Base-by-base conservation (phyloP, 1,140 invertebrate species). In the Camponotus floridanus region DNA sequence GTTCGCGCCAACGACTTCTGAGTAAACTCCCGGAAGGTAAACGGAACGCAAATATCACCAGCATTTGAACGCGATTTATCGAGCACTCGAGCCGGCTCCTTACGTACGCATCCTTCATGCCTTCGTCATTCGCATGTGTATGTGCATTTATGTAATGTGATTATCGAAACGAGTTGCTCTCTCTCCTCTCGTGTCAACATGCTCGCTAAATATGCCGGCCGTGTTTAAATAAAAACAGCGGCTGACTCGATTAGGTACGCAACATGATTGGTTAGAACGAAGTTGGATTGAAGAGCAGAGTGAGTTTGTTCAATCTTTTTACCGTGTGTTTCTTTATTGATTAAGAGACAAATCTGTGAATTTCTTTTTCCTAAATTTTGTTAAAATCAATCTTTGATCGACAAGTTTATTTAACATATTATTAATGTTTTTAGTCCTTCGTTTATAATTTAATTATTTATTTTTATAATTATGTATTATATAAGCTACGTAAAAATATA, bases 1-100 rank as follows among this genome's bases (percentile, higher is more conserved):
- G 68, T 87, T 87, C 78, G 70, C 86, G 42, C 55, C 70, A 62
- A 70, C 26, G 83, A 86, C 88, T 86, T 85, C 57, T 59, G 61
- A 51, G 39, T 70, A 76, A 88, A 59, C 86, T 62, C 51, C 36
- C 5, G 55, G 78, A 13, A 18, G 62, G 83, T 81, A 89, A 89
- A 89, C 76, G 76, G 74, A 83, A 64, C 73, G 76, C 70, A 86
- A 89, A 88, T 89, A 88, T 88, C 62, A 39, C 74, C 74, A 33
- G 61, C 71, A 61, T 71, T 85, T 85, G 73, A 76, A 62, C 67
- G 68, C 73, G 81, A 89, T 76, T 89, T 81, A 86, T 89, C 88
- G 87, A 89, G 85, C 76, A 68, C 76, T 68, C 87, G 57, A 61
- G 31, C 51, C 42, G 6, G 64, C 42, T 70, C 31, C 45, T 79